phyloP scores from a whole-genome alignment of 2,888 invertebrate species.

The Platycnemis pennipes region DNA sequence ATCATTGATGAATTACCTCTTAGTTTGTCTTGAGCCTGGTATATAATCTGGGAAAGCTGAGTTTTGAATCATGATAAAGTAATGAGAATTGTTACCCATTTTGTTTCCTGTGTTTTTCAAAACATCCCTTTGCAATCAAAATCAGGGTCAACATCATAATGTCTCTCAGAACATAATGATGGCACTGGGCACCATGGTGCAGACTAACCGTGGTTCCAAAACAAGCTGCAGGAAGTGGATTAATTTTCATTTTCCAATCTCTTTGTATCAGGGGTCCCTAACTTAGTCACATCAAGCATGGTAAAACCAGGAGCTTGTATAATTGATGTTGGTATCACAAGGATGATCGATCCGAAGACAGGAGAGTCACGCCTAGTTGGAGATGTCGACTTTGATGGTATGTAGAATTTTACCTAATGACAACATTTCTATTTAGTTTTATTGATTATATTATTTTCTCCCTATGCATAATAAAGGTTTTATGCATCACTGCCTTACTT shows the following conservation, averaged over 20 bases:
- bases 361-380: conserved; percentile 90
- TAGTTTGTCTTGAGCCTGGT: too few species aligned
- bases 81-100: too few species aligned
- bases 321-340: conserved; percentile 93
- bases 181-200: too few species aligned
- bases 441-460: neutral
- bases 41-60: too few species aligned
- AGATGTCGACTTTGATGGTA: conserved; percentile 93
- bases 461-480: conserved; percentile 5
- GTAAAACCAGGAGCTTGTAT: conserved; percentile 93
- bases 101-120: too few species aligned
- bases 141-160: too few species aligned
- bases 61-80: too few species aligned
- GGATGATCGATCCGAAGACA: conserved; percentile 81
- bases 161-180: too few species aligned
- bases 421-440: neutral
- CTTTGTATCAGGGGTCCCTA: conserved; percentile 84
- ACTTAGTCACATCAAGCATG: conserved; percentile 90
- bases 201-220: neutral
- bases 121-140: too few species aligned
- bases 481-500: conserved; percentile 5
- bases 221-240: neutral
- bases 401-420: conserved; percentile 71
- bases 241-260: conserved; percentile 70
- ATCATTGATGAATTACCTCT: too few species aligned